phyloP scores from a whole-genome alignment of 2,888 invertebrate genomes.

The Clunio marinus region DNA sequence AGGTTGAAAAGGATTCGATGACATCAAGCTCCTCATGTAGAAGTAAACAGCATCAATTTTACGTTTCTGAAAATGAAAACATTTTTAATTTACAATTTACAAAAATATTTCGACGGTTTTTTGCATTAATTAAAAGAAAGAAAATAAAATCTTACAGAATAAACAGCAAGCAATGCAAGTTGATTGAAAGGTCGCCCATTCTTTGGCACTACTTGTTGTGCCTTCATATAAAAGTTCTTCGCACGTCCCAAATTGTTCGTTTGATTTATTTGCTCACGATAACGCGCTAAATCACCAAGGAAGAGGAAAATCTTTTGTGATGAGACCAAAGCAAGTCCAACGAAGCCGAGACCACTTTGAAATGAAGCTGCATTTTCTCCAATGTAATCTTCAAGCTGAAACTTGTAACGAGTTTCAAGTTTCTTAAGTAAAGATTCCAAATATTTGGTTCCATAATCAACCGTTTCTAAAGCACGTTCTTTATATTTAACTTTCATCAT shows the following conservation, averaged over 20 bases:
- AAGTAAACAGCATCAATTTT: conserved; percentile 95
- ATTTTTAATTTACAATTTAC: background rate
- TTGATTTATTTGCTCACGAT: conserved; percentile 79
- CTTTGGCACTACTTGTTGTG: conserved; percentile 88
- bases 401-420: conserved; percentile 8
- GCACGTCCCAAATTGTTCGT: conserved; percentile 76
- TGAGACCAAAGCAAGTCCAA: conserved; percentile 74
- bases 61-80: conserved; percentile 64
- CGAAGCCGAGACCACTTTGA: conserved; percentile 61
- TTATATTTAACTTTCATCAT: conserved; percentile 63
- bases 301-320: conserved; percentile 84
- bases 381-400: conserved; percentile 39
- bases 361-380: conserved; percentile 40
- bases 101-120: background rate
- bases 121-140: background rate
- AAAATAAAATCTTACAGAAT: conserved; percentile 9
- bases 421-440: conserved; percentile 13
- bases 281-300: conserved; percentile 88
- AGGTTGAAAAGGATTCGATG: conserved; percentile 84
- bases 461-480: conserved; percentile 54
- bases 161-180: conserved; percentile 57
- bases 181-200: conserved; percentile 95
- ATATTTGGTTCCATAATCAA: conserved; percentile 29
- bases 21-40: conserved; percentile 91
- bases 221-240: conserved; percentile 85